Evolutionary conservation across 2,113 vertebrate genomes (phyloP).

Genomic region (Thryonomys swinderianus): DNA sequence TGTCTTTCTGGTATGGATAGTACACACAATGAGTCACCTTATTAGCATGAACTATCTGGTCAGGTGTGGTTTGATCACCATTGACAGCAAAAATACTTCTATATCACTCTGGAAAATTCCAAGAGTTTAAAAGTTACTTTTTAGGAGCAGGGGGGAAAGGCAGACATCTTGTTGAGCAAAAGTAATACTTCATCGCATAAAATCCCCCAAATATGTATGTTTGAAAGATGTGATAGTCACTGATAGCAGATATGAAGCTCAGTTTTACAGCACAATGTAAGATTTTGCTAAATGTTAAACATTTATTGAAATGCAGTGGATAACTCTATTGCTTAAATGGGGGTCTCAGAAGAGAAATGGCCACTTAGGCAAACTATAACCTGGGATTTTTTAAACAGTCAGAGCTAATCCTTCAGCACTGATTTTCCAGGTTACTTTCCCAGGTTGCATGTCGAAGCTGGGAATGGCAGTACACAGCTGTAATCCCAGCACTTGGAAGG

Average conservation of each 20-base stretch:
- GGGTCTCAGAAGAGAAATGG: background rate
- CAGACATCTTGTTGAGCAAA: background rate
- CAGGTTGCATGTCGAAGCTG: background rate
- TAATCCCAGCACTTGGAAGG: background rate
- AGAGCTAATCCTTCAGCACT: background rate
- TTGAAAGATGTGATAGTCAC: background rate
- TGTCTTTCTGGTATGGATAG: background rate
- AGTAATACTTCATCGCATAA: background rate
- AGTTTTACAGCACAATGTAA: background rate
- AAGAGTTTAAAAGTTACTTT: background rate
- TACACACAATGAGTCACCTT: background rate
- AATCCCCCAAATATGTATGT: background rate
- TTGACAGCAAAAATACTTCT: background rate
- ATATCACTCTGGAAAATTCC: background rate
- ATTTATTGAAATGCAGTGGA: background rate
- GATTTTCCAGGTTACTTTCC: slow-evolving; percentile 30
- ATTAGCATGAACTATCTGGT: background rate
- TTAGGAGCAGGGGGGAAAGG: background rate
- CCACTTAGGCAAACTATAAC: background rate
- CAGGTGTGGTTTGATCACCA: background rate
- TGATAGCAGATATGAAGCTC: background rate
- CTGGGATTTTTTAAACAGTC: background rate
- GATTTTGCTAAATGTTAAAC: background rate
- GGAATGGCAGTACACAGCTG: background rate
- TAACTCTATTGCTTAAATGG: background rate